Conservation (phyloP, 2,113 vertebrate species). For the Hyaena hyaena region DNA sequence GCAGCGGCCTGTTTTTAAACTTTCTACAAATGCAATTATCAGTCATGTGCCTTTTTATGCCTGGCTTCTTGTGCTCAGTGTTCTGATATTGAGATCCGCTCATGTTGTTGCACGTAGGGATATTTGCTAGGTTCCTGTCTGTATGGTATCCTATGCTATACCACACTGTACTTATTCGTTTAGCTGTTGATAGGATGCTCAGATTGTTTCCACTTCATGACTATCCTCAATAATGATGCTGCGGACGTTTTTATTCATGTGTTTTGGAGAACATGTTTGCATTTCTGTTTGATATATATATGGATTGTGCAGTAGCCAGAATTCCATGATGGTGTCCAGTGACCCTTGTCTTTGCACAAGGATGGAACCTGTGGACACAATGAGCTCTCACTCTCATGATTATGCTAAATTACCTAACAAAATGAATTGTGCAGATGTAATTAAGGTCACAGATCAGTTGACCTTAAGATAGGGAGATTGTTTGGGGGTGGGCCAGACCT, state of each 20-base stretch:
- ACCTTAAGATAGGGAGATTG: neutral
- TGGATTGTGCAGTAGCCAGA: neutral
- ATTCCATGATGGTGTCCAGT: neutral
- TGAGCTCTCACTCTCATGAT: neutral
- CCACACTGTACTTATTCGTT: neutral
- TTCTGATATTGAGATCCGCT: neutral
- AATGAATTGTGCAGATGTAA: neutral
- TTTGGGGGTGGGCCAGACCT: neutral
- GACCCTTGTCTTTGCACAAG: neutral
- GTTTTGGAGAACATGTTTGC: neutral
- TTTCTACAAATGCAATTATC: neutral
- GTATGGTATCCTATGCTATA: neutral
- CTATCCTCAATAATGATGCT: neutral
- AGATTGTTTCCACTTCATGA: neutral
- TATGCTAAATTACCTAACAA: neutral
- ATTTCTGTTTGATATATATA: neutral
- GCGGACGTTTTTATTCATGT: neutral
- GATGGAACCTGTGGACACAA: neutral
- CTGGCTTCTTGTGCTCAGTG: neutral
- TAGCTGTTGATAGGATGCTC: neutral
- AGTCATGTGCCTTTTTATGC: neutral
- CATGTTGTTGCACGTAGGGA: neutral
- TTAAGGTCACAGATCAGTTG: neutral
- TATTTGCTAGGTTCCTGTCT: neutral
- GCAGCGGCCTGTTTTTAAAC: neutral